Evolutionary conservation across 1,140 invertebrate genomes (phyloP).

Genomic region (Semibalanus balanoides): DNA sequence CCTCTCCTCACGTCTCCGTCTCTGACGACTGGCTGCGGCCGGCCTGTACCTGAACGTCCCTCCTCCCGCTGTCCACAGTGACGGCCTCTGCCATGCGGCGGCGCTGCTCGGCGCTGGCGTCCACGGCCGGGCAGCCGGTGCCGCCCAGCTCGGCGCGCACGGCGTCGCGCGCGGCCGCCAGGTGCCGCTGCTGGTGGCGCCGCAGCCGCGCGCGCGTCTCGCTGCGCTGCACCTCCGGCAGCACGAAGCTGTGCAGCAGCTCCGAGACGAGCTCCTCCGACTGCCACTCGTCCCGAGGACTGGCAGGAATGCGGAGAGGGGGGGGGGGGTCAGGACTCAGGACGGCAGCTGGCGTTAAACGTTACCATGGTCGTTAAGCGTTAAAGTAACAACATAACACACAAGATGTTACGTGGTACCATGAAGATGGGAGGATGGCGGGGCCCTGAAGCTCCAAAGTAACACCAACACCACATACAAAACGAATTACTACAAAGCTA

Average conservation of each 20-base stretch:
- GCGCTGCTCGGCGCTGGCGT: not conserved
- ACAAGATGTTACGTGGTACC: too few relatives aligned
- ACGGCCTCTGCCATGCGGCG: not conserved
- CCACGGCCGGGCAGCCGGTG: not conserved
- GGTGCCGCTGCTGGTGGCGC: not conserved
- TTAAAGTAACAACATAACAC: too few relatives aligned
- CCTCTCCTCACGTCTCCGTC: not conserved
- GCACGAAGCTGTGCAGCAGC: slow-evolving; percentile 43
- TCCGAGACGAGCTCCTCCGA: slow-evolving; percentile 44
- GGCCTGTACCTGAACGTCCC: not conserved
- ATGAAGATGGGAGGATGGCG: too few relatives aligned
- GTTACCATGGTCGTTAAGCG: too few relatives aligned
- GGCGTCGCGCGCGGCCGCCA: not conserved
- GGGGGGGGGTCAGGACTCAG: not conserved
- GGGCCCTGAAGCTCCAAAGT: too few relatives aligned
- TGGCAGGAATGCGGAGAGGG: slow-evolving; percentile 21
- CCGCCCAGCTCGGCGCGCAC: not conserved
- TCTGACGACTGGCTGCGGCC: not conserved
- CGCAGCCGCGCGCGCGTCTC: not conserved
- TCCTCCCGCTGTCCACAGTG: too few relatives aligned
- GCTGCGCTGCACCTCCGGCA: slow-evolving; percentile 38
- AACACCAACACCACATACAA: too few relatives aligned
- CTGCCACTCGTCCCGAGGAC: slow-evolving; percentile 27
- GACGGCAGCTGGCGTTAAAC: too few relatives aligned
- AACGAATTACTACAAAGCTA: too few relatives aligned